Percentiles rank a stretch among this genome's conserved stretches.
These are phyloP conservation scores for Brachionus koreanus DNA, from an alignment of 1,140 invertebrate genomes.

Conservation along the genomic window DNA sequence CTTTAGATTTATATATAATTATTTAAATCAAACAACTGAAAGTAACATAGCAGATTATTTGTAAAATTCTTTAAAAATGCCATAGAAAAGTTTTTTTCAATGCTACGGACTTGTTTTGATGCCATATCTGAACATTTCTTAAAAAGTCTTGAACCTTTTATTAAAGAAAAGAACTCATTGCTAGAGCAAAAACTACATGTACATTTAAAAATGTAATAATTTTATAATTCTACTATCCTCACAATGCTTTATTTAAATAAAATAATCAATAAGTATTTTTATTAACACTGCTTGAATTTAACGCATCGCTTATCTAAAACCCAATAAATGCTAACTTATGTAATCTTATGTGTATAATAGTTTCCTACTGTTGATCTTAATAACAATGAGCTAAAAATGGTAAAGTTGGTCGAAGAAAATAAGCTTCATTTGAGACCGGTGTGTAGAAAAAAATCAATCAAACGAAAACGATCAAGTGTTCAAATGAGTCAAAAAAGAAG, in stretches of 20 bases:
- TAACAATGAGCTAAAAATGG: neutral
- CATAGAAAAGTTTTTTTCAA: neutral
- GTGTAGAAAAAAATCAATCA: slow-evolving; percentile 19
- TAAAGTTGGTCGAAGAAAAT: neutral
- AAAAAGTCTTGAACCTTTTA: neutral
- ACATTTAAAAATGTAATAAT: neutral
- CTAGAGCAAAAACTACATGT: neutral
- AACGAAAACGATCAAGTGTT: slow-evolving; percentile 14
- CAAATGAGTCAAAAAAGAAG: neutral
- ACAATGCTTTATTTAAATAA: neutral
- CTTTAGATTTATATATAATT: too few relatives aligned
- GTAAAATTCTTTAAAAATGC: neutral
- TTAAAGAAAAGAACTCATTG: neutral
- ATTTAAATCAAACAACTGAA: too few relatives aligned
- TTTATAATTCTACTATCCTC: neutral
- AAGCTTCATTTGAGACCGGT: neutral
- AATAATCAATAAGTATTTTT: neutral
- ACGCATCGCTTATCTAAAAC: neutral
- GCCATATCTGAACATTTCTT: neutral
- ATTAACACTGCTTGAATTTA: neutral
- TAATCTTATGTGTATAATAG: slow-evolving; percentile 13
- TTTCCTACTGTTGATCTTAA: slow-evolving; percentile 14
- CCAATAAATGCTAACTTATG: neutral
- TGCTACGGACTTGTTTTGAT: neutral
- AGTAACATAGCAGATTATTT: too few relatives aligned